A percentile compares a stretch with the other conserved stretches of the same genome.
Evolutionary conservation across 2,888 invertebrate species (phyloP).

Genomic region (Esperia sulphurella): DNA sequence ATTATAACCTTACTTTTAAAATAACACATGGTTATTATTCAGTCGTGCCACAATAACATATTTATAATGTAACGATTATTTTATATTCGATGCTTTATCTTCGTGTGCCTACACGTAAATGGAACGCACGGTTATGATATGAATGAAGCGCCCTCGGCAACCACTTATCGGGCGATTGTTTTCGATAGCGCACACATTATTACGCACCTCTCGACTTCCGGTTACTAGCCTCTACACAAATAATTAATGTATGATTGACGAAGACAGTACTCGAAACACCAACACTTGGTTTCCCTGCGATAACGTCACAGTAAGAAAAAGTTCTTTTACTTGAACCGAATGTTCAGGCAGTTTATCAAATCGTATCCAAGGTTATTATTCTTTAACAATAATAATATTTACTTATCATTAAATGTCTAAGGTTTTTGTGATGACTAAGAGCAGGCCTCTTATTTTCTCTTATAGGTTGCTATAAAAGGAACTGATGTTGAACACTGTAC

Average conservation of each 20-base stretch:
- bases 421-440: not conserved
- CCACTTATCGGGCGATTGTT: conserved; percentile 57
- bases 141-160: conserved; percentile 42
- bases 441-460: not conserved
- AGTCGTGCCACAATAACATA: too few relatives aligned
- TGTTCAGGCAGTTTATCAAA: not conserved
- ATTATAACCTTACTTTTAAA: too few relatives aligned
- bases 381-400: conserved; percentile 1
- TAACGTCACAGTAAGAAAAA: not conserved
- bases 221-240: conserved; percentile 45
- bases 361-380: not conserved
- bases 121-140: conserved; percentile 7
- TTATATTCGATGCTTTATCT: not conserved
- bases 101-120: not conserved
- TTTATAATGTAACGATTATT: too few relatives aligned
- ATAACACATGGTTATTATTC: too few relatives aligned
- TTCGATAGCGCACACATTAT: conserved; percentile 52
- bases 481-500: not conserved
- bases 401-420: conserved; percentile 2
- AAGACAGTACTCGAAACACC: conserved; percentile 19
- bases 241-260: conserved; percentile 46
- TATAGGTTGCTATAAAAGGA: not conserved
- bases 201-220: conserved; percentile 43
- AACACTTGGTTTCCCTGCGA: not conserved
- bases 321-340: not conserved